Evolutionary conservation across 2,888 invertebrate genomes (phyloP), one percentile per base, ranked within the genome.

Genomic region (Conchocele bisecta): DNA sequence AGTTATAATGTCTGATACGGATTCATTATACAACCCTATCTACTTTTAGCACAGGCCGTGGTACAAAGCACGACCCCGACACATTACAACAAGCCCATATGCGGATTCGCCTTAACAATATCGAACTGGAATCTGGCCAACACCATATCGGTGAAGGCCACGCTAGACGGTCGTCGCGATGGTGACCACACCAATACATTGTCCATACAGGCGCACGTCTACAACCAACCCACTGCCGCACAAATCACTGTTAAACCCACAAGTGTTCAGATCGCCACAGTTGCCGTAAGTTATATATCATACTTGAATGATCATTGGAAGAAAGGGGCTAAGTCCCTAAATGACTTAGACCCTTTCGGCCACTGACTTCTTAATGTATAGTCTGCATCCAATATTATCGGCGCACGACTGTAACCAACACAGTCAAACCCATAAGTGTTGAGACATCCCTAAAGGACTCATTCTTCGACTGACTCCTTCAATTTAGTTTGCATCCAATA

Each of bases 91-190:
- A 70, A 58, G 26, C 60, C 59, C 3, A 77, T 71, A 3, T 85
- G 85, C 65, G 83, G 83, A 6, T 74, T 75, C 24, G 63, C 73
- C 17, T 50, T 85, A 9, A 76, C 81, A 1, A 42, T 60, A 26
- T 42, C 61, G 3, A 81, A 80, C 59, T 85, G 85, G 85, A 74
- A 82, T 33, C 44, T 74, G 13, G 57, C 35, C 4, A 75, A 83
- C 24, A 59, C 59, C 20, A 80, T 86, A 17, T 72, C 81, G 28
- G 68, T 86, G 5, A 79, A 74, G 31, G 86, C 84, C 1, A 83
- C 83, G 0, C 53, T 85, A 2, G 86, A 86, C 61, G 75, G 76
- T 2, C 31, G 75, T 17, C 68, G 79, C 51, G 86, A 86, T 35
- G 74, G 81, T 20, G 81, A 79, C 46, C 80, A 80, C 24, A 68